Conservation (phyloP, 1,140 invertebrate genomes). For the Pemphigus obesinymphae region DNA sequence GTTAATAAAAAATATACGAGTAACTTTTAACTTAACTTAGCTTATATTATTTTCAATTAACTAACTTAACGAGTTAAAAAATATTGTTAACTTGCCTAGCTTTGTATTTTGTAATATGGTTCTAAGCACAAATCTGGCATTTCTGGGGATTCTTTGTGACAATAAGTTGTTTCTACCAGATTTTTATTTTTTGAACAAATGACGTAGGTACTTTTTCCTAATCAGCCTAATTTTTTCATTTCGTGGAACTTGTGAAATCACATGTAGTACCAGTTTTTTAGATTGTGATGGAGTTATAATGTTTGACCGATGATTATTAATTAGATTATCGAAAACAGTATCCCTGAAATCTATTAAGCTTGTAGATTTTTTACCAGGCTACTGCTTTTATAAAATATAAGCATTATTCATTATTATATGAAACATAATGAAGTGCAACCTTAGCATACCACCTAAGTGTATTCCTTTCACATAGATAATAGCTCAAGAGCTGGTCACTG, state of each 20-base stretch:
- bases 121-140: neutral
- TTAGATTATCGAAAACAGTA: neutral
- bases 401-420: slow-evolving; percentile 16
- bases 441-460: neutral
- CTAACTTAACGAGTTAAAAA: too few relatives aligned
- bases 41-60: too few relatives aligned
- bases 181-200: neutral
- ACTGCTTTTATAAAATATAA: neutral
- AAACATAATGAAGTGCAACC: neutral
- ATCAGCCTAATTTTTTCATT: neutral
- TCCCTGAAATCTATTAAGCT: slow-evolving; percentile 6
- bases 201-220: neutral
- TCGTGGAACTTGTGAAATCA: neutral
- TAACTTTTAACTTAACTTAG: too few relatives aligned
- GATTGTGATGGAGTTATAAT: neutral
- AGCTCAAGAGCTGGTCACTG: slow-evolving; percentile 13
- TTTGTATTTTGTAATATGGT: neutral
- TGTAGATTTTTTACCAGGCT: neutral
- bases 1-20: too few relatives aligned
- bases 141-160: neutral
- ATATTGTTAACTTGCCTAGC: too few relatives aligned
- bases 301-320: neutral
- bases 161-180: neutral
- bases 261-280: neutral
- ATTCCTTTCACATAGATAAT: neutral